Conservation (phyloP, 2,797 vertebrate species). For the Mastacembelus armatus region DNA sequence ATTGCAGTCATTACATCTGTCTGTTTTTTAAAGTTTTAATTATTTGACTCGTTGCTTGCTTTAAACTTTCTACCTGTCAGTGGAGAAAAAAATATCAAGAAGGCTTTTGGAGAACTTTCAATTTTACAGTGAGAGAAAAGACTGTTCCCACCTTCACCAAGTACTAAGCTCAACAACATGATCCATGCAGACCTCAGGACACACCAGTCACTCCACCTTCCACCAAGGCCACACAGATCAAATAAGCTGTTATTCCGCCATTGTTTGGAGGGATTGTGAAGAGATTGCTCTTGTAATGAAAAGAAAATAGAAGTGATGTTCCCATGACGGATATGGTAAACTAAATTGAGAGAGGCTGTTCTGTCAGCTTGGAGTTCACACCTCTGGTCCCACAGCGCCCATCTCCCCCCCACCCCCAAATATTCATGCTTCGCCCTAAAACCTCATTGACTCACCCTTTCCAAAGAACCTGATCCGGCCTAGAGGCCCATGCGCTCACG, state of each 20-base stretch:
- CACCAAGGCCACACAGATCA: conserved; percentile 77
- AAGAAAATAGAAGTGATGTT: conserved; percentile 87
- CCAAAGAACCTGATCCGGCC: conserved; percentile 81
- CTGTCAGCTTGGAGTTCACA: conserved; percentile 78
- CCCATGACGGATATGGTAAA: conserved; percentile 85
- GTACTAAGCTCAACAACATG: conserved; percentile 51
- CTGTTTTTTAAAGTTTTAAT: not conserved
- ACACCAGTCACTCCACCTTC: conserved; percentile 52
- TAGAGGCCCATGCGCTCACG: conserved; percentile 82
- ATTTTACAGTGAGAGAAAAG: conserved; percentile 53
- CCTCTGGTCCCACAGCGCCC: conserved; percentile 72
- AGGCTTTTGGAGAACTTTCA: conserved; percentile 38
- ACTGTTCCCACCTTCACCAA: conserved; percentile 61
- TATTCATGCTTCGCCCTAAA: conserved; percentile 62
- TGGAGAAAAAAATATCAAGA: conserved; percentile 12
- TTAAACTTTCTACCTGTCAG: not conserved
- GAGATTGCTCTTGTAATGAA: conserved; percentile 84
- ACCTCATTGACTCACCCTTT: conserved; percentile 82
- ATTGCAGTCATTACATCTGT: not conserved
- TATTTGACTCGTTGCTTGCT: conserved; percentile 8
- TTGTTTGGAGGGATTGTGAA: conserved; percentile 82
- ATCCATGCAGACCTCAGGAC: conserved; percentile 43
- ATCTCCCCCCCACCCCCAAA: conserved; percentile 12
- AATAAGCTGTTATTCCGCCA: conserved; percentile 84
- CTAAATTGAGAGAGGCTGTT: conserved; percentile 71